Base-by-base conservation (phyloP, 1,140 invertebrate species). In the Dendrolimus kikuchii region DNA sequence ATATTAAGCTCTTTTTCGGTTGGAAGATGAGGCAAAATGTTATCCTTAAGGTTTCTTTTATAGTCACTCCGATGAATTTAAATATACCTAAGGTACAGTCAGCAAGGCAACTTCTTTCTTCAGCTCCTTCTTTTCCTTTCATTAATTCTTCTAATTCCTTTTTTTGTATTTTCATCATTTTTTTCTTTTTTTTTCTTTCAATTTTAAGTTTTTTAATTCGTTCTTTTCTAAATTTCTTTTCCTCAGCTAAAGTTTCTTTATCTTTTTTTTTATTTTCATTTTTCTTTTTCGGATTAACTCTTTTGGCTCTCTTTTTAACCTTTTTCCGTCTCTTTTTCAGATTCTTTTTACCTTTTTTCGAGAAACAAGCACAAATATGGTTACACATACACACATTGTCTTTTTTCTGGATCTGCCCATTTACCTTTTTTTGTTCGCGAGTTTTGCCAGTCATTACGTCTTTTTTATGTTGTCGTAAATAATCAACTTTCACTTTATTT, bases 1-100 rank as follows among this genome's bases (percentile, higher is more conserved):
- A 72, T 37, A 49, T 44, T 42, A 44, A 71, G 46, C 60, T 64
- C 8, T 50, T 39, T 9, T 64, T 61, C 40, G 76, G 76, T 51
- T 69, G 41, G 9, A n/a, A 44, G 38, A 77, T 49, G 8, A 66
- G 40, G 23, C 52, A 54, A 45, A 57, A 61, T 37, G 60, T 7
- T 6, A 49, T 5, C 8, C 6, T 46, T 5, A 72, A 45, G 9
- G 68, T 4, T 6, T 52, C 46, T 40, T 53, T 53, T 23, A 60
- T 37, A 37, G 57, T 52, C 42, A 47, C 10, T 43, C 65, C 4
- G 4, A 23, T 36, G 6, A 73, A 2, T 62, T 71, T 75, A 23
- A 68, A 5, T 5, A 66, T 37, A 40, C 68, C 64, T 47, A 62
- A 41, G 8, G 71, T 6, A 39, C 68, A 53, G n/a, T 64, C 67